phyloP scores from a whole-genome alignment of 2,797 vertebrate genomes.

The Parauchenoglanis ngamensis region DNA sequence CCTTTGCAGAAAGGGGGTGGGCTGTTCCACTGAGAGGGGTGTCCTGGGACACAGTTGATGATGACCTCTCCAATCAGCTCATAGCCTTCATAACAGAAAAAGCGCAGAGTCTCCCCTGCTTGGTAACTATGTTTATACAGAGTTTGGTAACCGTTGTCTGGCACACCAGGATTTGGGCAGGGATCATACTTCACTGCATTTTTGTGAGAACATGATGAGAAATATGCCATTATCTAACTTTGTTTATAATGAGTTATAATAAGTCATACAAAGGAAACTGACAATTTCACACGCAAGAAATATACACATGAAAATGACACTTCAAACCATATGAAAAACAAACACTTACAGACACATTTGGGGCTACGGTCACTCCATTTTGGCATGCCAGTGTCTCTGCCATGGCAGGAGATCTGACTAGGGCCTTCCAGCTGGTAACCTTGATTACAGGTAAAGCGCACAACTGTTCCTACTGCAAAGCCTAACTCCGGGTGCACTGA shows the following conservation, averaged over 20 bases:
- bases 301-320: not conserved
- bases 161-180: slow-evolving; percentile 89
- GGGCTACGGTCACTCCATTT: slow-evolving; percentile 94
- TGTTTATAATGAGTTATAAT: not conserved
- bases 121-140: slow-evolving; percentile 93
- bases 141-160: slow-evolving; percentile 92
- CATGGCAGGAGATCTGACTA: slow-evolving; percentile 86
- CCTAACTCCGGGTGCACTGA: slow-evolving; percentile 82
- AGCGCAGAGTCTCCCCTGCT: slow-evolving; percentile 88
- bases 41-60: slow-evolving; percentile 87
- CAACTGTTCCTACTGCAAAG: slow-evolving; percentile 86
- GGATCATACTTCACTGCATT: slow-evolving; percentile 86
- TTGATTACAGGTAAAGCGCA: slow-evolving; percentile 89
- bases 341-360: slow-evolving; percentile 89
- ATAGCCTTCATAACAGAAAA: slow-evolving; percentile 93
- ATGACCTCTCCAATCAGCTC: slow-evolving; percentile 92
- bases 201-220: slow-evolving; percentile 9
- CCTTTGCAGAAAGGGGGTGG: slow-evolving; percentile 92
- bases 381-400: slow-evolving; percentile 86
- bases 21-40: slow-evolving; percentile 92
- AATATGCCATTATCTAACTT: not conserved
- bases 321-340: not conserved
- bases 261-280: not conserved
- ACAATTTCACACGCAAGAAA: not conserved
- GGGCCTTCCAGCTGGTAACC: slow-evolving; percentile 90